Evolutionary conservation across 2,888 invertebrate species (phyloP).

Genomic region (Hydrotaea diabolus): DNA sequence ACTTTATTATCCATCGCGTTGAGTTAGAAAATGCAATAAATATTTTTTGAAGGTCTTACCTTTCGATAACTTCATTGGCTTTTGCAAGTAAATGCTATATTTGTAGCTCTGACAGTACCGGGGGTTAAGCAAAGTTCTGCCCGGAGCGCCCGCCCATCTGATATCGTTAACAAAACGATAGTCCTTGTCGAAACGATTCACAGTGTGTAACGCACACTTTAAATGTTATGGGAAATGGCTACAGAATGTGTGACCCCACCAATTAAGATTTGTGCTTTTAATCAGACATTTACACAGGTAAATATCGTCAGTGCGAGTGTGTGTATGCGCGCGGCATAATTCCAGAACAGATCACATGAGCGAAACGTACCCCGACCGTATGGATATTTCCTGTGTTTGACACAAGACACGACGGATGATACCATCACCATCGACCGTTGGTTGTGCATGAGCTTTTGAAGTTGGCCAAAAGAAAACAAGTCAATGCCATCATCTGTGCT

Average conservation of each 20-base stretch:
- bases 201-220: conserved; percentile 1
- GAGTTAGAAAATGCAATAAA: too few species aligned
- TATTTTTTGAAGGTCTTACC: too few species aligned
- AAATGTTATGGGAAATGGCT: conserved; percentile 21
- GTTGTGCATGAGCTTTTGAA: conserved; percentile 1
- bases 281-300: not conserved
- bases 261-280: conserved; percentile 34
- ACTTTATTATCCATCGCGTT: too few species aligned
- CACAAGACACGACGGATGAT: conserved; percentile 20
- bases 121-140: too few species aligned
- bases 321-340: not conserved
- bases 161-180: too few species aligned
- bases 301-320: not conserved
- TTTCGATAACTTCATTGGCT: too few species aligned
- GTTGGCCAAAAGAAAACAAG: conserved; percentile 12
- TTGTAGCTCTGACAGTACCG: too few species aligned
- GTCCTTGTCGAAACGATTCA: not conserved
- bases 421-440: not conserved
- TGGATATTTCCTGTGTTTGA: conserved; percentile 33
- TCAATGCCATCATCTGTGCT: not conserved
- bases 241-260: conserved; percentile 32
- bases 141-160: too few species aligned
- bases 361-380: not conserved
- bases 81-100: too few species aligned
- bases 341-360: conserved; percentile 17